phyloP scores from a whole-genome alignment of 2,113 vertebrate genomes.

The pig (Sus scrofa) region T2T-Sscrofa CM000826.6:134950501-134951000 shows the following conservation, averaged over 20 bases:
- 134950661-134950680: no score
- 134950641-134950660: no score
- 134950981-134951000: not conserved
- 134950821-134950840: not conserved
- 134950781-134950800: not conserved
- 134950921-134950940: not conserved
- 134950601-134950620: no score
- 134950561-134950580: no score
- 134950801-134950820: not conserved
- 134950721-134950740: not conserved
- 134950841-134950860: not conserved
- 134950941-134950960: not conserved
- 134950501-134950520: no score
- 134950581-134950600: no score
- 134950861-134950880: not conserved
- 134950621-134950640: no score
- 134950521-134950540: no score
- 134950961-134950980: not conserved
- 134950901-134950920: not conserved
- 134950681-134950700: not conserved
- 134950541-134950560: no score
- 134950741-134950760: not conserved
- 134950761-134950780: not conserved
- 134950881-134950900: not conserved
- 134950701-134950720: not conserved